Base-by-base conservation (phyloP, 2,797 vertebrate genomes). In the Pitangus sulphuratus region DNA sequence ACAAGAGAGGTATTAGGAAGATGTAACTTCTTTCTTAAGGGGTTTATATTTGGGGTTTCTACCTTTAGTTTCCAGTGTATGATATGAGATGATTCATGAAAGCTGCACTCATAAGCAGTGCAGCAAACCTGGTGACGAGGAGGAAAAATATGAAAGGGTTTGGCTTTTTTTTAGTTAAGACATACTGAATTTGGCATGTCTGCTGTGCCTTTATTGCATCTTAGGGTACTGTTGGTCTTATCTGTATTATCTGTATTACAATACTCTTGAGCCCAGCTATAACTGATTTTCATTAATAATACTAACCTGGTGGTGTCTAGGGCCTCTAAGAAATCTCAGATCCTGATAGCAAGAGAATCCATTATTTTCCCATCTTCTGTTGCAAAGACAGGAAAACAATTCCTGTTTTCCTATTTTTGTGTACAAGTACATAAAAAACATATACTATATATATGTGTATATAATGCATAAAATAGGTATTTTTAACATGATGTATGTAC, bases 211-310 rank as follows among this genome's bases (percentile, higher is more conserved):
- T 61, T 84, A 22, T 83, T 80, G 42, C 50, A 72, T 93, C 40
- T 30, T 14, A 42, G 35, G n/a, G 6, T 85, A 33, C 28, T 75
- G 4, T 57, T 81, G 12, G 30, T 85, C 48, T 84, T 78, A 11
- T 24, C 35, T 44, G 14, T 84, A 53, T 37, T 37, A 37, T 37
- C 39, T 72, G 16, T 18, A 13, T 84, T 78, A 45, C 50, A 79
- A 33, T 57, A 40, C 57, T 87, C 82, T 78, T 68, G n/a, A 68
- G 16, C 35, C 21, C 15, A 45, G 8, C 31, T 78, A 18, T 95
- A 91, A 93, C 83, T 1, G 8, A 44, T 75, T 81, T 79, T 39
- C n/a, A 72, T 78, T 97, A 90, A 96, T 66, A 81, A 40, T 81
- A 89, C 79, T 96, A 89, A 94, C 33, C 66, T 0, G 5, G 18